Base-by-base conservation (phyloP, 2,797 vertebrate genomes). In the Melanotaenia trifasciata region DNA sequence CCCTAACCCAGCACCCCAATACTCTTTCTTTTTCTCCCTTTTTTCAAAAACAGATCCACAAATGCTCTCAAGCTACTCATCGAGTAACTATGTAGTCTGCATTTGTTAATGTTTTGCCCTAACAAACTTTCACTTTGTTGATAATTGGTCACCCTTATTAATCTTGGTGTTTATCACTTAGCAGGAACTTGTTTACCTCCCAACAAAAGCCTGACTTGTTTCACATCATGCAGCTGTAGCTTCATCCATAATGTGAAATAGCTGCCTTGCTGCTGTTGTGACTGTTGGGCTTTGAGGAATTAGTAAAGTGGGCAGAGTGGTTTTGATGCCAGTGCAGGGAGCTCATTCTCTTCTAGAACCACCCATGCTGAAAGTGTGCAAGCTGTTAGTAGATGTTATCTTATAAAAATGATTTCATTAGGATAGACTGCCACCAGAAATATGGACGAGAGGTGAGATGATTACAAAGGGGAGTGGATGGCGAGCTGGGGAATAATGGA, bases 351-450 rank as follows among this genome's bases (percentile, higher is more conserved):
- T 57, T 59, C 73, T 58, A 50, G 71, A 79, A 67, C 69, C 74
- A 67, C 58, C 77, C 76, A 68, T 67, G 79, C 35, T 74, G 66
- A 84, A 84, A 80, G 73, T 78, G 60, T 86, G 71, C 67, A 78
- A 58, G 65, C 73, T 62, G 67, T 51, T 84, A 70, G 56, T 74
- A 61, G 73, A 81, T 57, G 20, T 63, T 74, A 54, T 72, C 58
- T 60, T 61, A 66, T 76, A 58, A 70, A 70, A 72, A 80, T 72
- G 72, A 80, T 74, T 83, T 85, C 22, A 77, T 68, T 63, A 62
- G 65, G 65, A 80, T 57, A 5, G 50, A 62, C 78, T 58, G 68
- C 66, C 72, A 67, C 68, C 73, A 80, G 59, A 72, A 69, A 68
- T 60, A 66, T 0, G 13, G 51, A 26, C 67, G 53, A 63, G 36